Base-by-base conservation (phyloP, 2,113 vertebrate genomes). In the Aythya baeri region DNA sequence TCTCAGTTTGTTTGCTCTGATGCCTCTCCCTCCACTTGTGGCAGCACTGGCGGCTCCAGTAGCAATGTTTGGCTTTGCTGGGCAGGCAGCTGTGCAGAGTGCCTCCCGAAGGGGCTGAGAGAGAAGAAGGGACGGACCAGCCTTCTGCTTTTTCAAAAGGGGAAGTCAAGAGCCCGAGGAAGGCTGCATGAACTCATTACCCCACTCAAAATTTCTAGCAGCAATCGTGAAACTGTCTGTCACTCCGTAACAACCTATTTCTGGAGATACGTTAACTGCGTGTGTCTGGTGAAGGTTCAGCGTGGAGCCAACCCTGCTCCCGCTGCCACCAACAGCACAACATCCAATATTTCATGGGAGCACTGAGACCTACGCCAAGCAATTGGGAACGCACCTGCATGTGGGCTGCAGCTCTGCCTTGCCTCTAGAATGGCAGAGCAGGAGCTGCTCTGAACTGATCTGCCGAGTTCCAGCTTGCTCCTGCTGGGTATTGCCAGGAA, bases 161-260 rank as follows among this genome's bases (percentile, higher is more conserved):
- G 54, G 77, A 95, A 94, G 72, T 9, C 0, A 4, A 68, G 61
- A 57, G 6, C 41, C 26, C 4, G 0, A 38, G 58, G 44, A 88
- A 84, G 81, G 71, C 46, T 38, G 59, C 44, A 12, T n/a, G 9
- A 34, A 41, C 49, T 55, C n/a, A 73, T 68, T 86, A 93, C 94
- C 62, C 8, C 44, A 4, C 44, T 72, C 38, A 36, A 25, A 4
- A 6, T 2, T 20, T 43, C 32, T 12, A 86, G 76, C 52, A 86
- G 50, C 52, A 31, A 52, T 9, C 5, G 0, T 0, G 3, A 7
- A 57, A 52, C 65, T 1, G 43, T 21, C 59, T 1, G 0, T 10
- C 4, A 2, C 61, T 63, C 50, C 1, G 27, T 32, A 22, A 36
- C 72, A 23, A 27, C 32, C 50, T 34, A 1, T 26, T 36, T 11